Base-by-base conservation (phyloP, 2,113 vertebrate genomes). In the Dasyprocta punctata region DNA sequence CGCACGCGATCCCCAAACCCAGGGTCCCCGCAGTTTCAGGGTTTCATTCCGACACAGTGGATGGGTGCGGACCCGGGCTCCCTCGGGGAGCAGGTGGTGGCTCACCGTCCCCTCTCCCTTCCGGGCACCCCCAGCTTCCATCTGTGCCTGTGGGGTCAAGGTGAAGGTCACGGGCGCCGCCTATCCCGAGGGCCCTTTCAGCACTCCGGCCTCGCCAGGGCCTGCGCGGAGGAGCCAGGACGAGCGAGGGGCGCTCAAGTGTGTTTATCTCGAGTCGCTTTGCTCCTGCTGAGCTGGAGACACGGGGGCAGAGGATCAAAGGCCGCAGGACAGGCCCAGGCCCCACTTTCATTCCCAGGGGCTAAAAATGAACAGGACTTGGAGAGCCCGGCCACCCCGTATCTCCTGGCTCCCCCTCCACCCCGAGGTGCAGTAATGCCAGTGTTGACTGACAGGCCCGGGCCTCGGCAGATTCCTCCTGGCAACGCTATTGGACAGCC, bases 81-180 rank as follows among this genome's bases (percentile, higher is more conserved):
- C 60, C n/a, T 24, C 12, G 5, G 36, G 36, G 36, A 26, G 49
- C 61, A 22, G 69, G 94, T 86, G 87, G 87, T 86, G 77, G 77
- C 94, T 60, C 84, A 38, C 60, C 97, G 94, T 92, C 91, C 14
- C 0, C 28, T 78, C 95, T 90, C 97, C 95, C 95, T 81, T 95
- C 95, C 78, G 90, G 4, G 84, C 33, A 47, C 65, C 56, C 56
- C n/a, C 90, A 16, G 52, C 69, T 82, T 82, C 97, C 96, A 94
- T 98, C 97, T 89, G 91, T 77, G 95, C 78, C 86, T 47, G 60
- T 97, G 92, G 93, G 97, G 98, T 98, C 98, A 97, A 98, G 98
- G 98, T 98, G 98, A 98, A 99, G 98, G 98, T 98, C 97, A 98
- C 90, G 86, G 69, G 90, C n/a, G 92, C 97, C 82, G 82, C 98